Conservation (phyloP, 2,888 invertebrate species). For the Xylophagus ater region DNA sequence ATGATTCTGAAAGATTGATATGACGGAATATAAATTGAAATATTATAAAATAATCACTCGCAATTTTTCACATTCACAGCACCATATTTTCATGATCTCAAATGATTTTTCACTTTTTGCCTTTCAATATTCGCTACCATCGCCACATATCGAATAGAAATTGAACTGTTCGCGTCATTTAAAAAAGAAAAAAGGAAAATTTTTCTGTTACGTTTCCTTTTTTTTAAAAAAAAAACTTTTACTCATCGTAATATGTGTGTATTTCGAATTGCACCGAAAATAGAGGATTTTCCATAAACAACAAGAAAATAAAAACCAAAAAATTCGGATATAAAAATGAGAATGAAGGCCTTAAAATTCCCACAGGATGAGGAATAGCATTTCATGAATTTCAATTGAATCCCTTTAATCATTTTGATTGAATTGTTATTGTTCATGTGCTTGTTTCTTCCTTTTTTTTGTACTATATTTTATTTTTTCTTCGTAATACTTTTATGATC, state of each 20-base stretch:
- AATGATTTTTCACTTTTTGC: constrained; percentile 15
- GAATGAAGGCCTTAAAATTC: no score
- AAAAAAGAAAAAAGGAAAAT: no score
- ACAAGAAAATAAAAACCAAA: no score
- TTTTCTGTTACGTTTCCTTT: no score
- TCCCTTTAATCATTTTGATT: constrained; percentile 13
- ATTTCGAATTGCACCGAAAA: not conserved
- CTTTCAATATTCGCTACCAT: constrained; percentile 1
- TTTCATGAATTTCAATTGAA: constrained; percentile 14
- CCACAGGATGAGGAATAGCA: constrained; percentile 5
- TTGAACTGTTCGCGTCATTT: constrained; percentile 3
- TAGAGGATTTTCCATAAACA: no score
- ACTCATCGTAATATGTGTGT: not conserved
- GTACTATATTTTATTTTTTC: no score
- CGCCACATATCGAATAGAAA: no score
- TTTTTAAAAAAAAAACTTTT: no score
- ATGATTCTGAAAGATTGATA: constrained; percentile 12
- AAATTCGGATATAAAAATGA: no score
- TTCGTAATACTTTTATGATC: no score
- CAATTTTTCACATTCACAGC: constrained; percentile 14
- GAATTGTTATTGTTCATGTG: no score
- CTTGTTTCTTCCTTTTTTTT: no score
- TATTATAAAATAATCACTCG: constrained; percentile 16
- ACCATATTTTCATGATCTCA: constrained; percentile 15
- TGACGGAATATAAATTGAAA: constrained; percentile 16